phyloP scores from a whole-genome alignment of 2,113 vertebrate genomes.

The Leptobrachium ailaonicum region DNA sequence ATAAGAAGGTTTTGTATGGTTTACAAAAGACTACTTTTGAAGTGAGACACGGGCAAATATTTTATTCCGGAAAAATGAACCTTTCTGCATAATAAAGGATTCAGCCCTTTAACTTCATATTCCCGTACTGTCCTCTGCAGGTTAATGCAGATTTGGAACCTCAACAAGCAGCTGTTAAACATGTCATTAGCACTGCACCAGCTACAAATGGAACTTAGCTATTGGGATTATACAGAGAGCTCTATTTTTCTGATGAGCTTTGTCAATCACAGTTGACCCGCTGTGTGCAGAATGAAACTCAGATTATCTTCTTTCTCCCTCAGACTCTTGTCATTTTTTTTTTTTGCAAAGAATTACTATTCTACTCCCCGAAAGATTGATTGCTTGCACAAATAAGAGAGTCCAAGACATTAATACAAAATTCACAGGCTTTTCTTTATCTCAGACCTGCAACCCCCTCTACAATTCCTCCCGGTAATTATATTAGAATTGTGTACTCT shows the following conservation, averaged over 20 bases:
- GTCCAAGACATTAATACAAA: constrained; percentile 82
- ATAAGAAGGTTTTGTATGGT: too few relatives aligned
- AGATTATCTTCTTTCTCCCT: constrained; percentile 83
- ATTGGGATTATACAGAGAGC: constrained; percentile 78
- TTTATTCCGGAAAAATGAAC: too few relatives aligned
- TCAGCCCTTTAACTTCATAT: constrained; percentile 73
- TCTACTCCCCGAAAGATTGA: constrained; percentile 80
- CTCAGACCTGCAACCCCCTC: constrained; percentile 80
- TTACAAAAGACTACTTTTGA: too few relatives aligned
- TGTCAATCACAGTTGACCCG: constrained; percentile 82
- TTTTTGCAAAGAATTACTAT: constrained; percentile 80
- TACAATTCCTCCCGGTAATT: constrained; percentile 79
- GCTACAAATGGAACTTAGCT: constrained; percentile 82
- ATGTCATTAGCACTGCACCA: constrained; percentile 82
- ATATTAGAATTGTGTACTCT: constrained; percentile 85
- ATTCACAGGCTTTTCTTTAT: constrained; percentile 83
- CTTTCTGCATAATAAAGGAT: constrained; percentile 75
- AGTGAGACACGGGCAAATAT: too few relatives aligned
- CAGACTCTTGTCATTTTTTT: constrained; percentile 78
- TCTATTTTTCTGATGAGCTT: constrained; percentile 82
- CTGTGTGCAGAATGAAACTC: constrained; percentile 84
- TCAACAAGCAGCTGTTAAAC: constrained; percentile 88
- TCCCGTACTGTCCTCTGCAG: constrained; percentile 77
- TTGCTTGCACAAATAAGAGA: constrained; percentile 85
- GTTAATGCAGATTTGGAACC: constrained; percentile 89